Evolutionary conservation across 1,140 invertebrate species (phyloP).

Genomic region (Brachionus koreanus): DNA sequence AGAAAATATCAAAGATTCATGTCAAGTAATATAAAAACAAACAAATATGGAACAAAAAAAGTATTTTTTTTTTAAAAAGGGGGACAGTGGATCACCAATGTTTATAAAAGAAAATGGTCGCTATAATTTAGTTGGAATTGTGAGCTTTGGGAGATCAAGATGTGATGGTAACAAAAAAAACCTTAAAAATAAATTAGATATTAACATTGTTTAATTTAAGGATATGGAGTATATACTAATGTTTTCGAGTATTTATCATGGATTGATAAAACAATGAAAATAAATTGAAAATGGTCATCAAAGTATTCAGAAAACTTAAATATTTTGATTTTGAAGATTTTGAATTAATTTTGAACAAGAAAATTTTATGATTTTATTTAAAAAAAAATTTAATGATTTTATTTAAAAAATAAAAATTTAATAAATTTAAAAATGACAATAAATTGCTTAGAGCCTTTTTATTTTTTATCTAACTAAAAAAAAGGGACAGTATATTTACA

Average conservation of each 20-base stretch:
- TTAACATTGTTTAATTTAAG: background rate
- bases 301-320: too few relatives aligned
- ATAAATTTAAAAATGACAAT: too few relatives aligned
- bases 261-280: background rate
- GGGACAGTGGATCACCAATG: background rate
- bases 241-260: background rate
- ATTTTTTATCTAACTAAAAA: too few relatives aligned
- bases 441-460: too few relatives aligned
- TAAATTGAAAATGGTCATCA: background rate
- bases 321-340: too few relatives aligned
- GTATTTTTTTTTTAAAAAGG: background rate
- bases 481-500: too few relatives aligned
- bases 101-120: background rate
- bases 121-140: background rate
- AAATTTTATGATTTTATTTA: too few relatives aligned
- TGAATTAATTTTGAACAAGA: too few relatives aligned
- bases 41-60: background rate
- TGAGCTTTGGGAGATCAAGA: background rate
- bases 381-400: too few relatives aligned
- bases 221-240: constrained; percentile 11
- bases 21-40: constrained; percentile 6
- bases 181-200: background rate
- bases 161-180: background rate
- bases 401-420: too few relatives aligned
- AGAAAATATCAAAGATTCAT: background rate